These are phyloP conservation scores for Meiosimyza platycephala DNA, from an alignment of 2,888 invertebrate genomes.

Conservation along the genomic window DNA sequence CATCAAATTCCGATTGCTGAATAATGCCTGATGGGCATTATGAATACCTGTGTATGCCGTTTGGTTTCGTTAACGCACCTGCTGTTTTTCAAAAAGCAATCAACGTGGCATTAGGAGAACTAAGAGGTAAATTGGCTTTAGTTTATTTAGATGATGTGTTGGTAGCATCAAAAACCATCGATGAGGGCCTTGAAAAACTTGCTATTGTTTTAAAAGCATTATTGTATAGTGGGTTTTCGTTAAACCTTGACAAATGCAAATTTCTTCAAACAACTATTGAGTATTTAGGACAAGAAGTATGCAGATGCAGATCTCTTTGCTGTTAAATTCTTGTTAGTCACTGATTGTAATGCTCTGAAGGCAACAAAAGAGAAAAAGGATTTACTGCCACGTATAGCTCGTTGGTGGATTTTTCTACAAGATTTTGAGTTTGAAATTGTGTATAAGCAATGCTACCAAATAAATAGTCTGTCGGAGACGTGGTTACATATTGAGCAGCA, in stretches of 20 bases:
- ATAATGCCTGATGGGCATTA: not conserved
- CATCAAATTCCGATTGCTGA: constrained; percentile 34
- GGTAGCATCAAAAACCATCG: constrained; percentile 27
- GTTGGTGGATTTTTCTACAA: constrained; percentile 27
- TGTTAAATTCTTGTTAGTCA: constrained; percentile 20
- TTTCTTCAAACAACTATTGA: constrained; percentile 41
- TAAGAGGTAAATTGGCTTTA: constrained; percentile 21
- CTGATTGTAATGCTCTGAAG: constrained; percentile 30
- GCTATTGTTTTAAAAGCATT: constrained; percentile 37
- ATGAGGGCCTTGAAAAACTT: constrained; percentile 40
- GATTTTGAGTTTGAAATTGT: constrained; percentile 27
- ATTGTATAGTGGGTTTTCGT: constrained; percentile 35
- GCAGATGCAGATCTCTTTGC: constrained; percentile 13
- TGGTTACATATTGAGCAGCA: constrained; percentile 31
- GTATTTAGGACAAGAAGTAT: constrained; percentile 50
- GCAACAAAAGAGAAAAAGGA: no score
- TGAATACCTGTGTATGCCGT: no score
- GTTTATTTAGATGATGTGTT: constrained; percentile 42
- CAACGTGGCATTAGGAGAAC: no score
- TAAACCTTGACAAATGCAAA: constrained; percentile 46
- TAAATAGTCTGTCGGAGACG: constrained; percentile 31
- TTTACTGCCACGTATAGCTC: constrained; percentile 9
- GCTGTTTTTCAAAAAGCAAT: no score
- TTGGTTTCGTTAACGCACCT: no score
- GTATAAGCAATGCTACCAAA: constrained; percentile 8